Conservation (phyloP, 2,797 vertebrate species). For the Setipinna tenuifilis region DNA sequence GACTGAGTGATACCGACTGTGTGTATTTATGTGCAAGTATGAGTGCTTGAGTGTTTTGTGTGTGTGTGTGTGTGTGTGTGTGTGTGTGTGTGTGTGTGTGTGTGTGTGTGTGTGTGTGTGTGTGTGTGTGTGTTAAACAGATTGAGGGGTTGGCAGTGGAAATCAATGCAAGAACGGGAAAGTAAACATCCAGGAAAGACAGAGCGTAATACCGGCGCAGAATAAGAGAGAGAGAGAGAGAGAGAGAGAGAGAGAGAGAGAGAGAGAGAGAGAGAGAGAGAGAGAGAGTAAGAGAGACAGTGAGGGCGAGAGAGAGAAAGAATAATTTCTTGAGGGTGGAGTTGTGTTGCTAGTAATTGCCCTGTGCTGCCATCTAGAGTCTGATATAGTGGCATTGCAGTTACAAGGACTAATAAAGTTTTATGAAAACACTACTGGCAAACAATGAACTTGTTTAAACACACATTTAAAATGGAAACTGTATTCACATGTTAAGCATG, state of each 20-base stretch:
- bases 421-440: no score
- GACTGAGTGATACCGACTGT: background rate
- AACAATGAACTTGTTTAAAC: no score
- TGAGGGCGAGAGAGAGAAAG: background rate
- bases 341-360: background rate
- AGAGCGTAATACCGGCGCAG: background rate
- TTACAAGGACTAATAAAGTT: conserved; percentile 26
- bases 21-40: conserved; percentile 24
- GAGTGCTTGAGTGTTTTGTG: background rate
- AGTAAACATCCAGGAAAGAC: conserved; percentile 15
- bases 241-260: background rate
- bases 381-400: conserved; percentile 33
- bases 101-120: conserved; percentile 27
- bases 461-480: no score
- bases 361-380: conserved; percentile 52
- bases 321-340: background rate
- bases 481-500: no score
- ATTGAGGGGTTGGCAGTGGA: background rate
- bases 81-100: conserved; percentile 26
- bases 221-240: background rate
- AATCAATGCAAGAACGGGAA: conserved; percentile 10
- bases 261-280: background rate
- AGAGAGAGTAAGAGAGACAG: background rate
- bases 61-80: conserved; percentile 14
- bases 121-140: conserved; percentile 17